Percentiles rank a stretch among this genome's conserved stretches.
phyloP scores from a whole-genome alignment of 2,888 invertebrate species.

The Agrochola lychnidis region DNA sequence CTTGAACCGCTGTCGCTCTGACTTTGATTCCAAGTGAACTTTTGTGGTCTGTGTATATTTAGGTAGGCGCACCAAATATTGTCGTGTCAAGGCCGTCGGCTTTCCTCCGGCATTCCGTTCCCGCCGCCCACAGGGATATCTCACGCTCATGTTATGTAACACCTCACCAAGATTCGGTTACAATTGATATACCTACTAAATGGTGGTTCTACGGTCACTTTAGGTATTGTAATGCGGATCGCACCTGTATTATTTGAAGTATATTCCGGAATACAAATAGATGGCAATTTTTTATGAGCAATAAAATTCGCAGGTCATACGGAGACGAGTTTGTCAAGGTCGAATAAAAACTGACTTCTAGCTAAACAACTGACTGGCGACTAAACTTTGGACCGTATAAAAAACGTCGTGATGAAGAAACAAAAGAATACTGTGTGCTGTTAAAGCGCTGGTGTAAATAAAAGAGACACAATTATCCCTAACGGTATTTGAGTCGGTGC shows the following conservation, averaged over 20 bases:
- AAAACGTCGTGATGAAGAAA: slow-evolving; percentile 50
- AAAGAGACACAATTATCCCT: slow-evolving; percentile 83
- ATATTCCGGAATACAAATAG: slow-evolving; percentile 45
- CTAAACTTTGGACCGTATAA: slow-evolving; percentile 53
- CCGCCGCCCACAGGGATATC: slow-evolving; percentile 89
- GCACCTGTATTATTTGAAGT: slow-evolving; percentile 35
- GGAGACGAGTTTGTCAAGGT: slow-evolving; percentile 64
- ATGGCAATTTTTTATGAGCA: slow-evolving; percentile 41
- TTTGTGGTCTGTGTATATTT: slow-evolving; percentile 76
- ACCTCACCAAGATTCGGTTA: slow-evolving; percentile 82
- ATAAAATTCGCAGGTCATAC: slow-evolving; percentile 57
- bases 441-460: slow-evolving; percentile 79
- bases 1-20: slow-evolving; percentile 66
- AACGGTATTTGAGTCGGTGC: slow-evolving; percentile 82
- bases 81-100: slow-evolving; percentile 89
- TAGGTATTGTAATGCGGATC: slow-evolving; percentile 29
- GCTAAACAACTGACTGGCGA: slow-evolving; percentile 52
- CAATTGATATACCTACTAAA: slow-evolving; percentile 79
- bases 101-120: slow-evolving; percentile 89
- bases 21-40: slow-evolving; percentile 44
- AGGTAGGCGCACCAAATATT: slow-evolving; percentile 86
- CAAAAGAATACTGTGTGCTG: slow-evolving; percentile 67
- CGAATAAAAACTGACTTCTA: slow-evolving; percentile 59
- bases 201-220: slow-evolving; percentile 39
- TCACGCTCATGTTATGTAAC: slow-evolving; percentile 88